Base-by-base conservation (phyloP, 2,797 vertebrate species). In the Nannoperca australis region DNA sequence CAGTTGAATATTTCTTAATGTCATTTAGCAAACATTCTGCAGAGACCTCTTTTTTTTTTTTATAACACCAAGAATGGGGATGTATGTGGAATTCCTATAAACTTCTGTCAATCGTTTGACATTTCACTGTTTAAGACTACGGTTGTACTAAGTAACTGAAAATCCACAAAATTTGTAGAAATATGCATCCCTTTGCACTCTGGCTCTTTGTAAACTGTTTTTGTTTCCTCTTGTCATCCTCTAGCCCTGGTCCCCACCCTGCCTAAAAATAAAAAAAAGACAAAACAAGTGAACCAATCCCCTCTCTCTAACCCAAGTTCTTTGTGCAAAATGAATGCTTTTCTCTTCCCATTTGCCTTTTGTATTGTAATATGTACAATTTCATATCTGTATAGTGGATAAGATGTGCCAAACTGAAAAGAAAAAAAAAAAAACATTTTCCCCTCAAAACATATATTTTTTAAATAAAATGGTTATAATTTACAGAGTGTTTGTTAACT, bases 331-430 rank as follows among this genome's bases (percentile, higher is more conserved):
- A 84, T 92, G 87, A 95, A 94, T 95, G 94, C 93, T 95, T 94
- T 93, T 93, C 88, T 91, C 93, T 87, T 89, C 84, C 85, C 90
- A 81, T 91, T 91, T 93, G 93, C 93, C 92, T 95, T 96, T 95
- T 96, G 93, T 95, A 95, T 95, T 95, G 95, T 95, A 95, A 92
- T 83, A 95, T 96, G 95, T 95, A 96, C 84, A 94, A 93, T 95
- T 95, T 95, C 95, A 96, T 95, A 95, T 95, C 86, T 95, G 95
- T 96, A 95, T 95, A 96, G 94, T 95, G 95, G 93, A 92, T 94
- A 94, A 95, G 91, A 95, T 96, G 95, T 95, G 95, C 94, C 94
- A 95, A 95, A 94, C 91, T 92, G 67, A 76, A 79, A 70, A 75
- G 62, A 84, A 89, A 79, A 36, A 27, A 27, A 75, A 68, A 81